Conservation (phyloP, 2,888 invertebrate species). For the Carabus problematicus region DNA sequence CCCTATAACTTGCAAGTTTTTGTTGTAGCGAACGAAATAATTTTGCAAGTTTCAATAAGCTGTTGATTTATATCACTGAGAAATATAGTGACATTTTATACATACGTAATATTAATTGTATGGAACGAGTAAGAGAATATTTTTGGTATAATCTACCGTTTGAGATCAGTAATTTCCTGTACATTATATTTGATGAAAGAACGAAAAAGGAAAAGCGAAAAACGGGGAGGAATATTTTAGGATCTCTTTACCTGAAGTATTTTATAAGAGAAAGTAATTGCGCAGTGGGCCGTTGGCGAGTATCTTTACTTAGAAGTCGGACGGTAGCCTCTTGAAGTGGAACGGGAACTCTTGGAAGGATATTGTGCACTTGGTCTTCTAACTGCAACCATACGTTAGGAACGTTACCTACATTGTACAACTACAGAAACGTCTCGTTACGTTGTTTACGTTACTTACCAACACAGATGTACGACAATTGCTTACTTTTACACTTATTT, state of each 20-base stretch:
- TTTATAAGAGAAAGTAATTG: constrained; percentile 90
- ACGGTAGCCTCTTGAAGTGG: constrained; percentile 88
- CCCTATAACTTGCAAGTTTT: no score
- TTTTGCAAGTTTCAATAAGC: background rate
- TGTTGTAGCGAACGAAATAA: no score
- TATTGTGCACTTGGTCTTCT: constrained; percentile 79
- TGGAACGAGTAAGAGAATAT: no score
- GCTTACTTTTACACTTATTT: background rate
- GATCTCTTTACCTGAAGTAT: constrained; percentile 79
- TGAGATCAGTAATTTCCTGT: constrained; percentile 29
- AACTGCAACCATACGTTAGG: constrained; percentile 69
- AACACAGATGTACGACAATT: background rate
- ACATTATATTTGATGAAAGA: constrained; percentile 23
- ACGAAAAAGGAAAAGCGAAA: constrained; percentile 1
- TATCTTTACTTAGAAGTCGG: constrained; percentile 82
- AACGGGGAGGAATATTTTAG: constrained; percentile 4
- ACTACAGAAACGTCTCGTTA: no score
- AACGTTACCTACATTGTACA: background rate
- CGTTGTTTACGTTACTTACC: background rate
- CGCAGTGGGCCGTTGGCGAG: constrained; percentile 86
- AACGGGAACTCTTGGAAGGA: constrained; percentile 80
- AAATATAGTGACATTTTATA: no score
- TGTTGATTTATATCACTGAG: no score
- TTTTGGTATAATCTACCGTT: no score
- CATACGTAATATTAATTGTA: no score